Evolutionary conservation across 2,888 invertebrate genomes (phyloP), one percentile per base, ranked within the genome.

Genomic region (Lasioglossum pauxillum): DNA sequence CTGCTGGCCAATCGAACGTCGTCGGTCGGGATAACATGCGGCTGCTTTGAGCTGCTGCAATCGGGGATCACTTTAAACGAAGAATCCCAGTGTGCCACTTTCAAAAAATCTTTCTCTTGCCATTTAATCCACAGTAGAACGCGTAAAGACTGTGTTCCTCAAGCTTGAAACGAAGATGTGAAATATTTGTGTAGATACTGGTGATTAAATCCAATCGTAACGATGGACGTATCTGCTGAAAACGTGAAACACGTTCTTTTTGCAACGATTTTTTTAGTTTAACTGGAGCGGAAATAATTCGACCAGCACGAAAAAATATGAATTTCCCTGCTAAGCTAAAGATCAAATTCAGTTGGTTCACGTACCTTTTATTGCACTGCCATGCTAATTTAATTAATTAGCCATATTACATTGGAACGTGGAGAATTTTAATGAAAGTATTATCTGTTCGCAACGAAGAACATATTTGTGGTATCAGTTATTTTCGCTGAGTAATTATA

Each of bases 1-100:
- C 44, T 77, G 75, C 35, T 71, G 49, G 31, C 74, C 80, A 60
- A 83, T 85, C 78, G 85, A 90, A 88, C 75, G 49, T 67, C 75
- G 75, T 53, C 72, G 67, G n/a, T 46, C 31, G 41, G 41, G 49
- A 44, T 38, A 72, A 72, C 23, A 49, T 57, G 69, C 57, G 78
- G 83, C 75, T 86, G 79, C 77, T 82, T 83, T 75, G 60, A 81
- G 46, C 46, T 73, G 60, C 67, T 53, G 69, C 35, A n/a, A 57
- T n/a, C 57, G 57, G 12, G n/a, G 10, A n/a, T 12, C n/a, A 4
- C 57, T 57, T 57, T 12, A n/a, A 57, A n/a, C 57, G n/a, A 3
- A 12, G 12, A 57, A 57, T 57, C n/a, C 3, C n/a, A 7, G 53
- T 12, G n/a, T 12, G n/a, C 10, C 57, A 4, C 10, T n/a, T 57